Conservation (phyloP, 2,888 invertebrate species). For the Orthosia gracilis region DNA sequence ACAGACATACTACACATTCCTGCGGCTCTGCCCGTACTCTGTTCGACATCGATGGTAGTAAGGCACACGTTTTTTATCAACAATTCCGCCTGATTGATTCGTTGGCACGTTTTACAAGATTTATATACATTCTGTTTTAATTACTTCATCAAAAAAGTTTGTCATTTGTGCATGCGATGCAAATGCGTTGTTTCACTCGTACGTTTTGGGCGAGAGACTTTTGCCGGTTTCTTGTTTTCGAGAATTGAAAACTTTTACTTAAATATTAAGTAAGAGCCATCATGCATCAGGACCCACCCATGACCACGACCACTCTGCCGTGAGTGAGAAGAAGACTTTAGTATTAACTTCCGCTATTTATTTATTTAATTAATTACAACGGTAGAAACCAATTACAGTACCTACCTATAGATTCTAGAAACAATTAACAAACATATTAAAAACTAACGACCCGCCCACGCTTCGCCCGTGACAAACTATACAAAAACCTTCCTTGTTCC, state of each 20-base stretch:
- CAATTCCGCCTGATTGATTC: conserved; percentile 77
- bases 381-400: no score
- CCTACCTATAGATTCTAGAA: no score
- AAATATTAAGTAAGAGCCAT: no score
- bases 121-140: conserved; percentile 51
- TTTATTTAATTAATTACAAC: no score
- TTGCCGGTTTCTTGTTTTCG: neutral
- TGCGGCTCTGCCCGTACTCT: conserved; percentile 17
- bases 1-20: conserved; percentile 45
- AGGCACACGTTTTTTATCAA: conserved; percentile 78
- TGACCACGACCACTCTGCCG: no score
- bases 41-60: conserved; percentile 65
- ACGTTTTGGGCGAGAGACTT: neutral
- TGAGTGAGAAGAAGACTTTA: no score
- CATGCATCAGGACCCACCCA: no score
- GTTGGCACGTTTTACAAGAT: conserved; percentile 65
- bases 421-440: no score
- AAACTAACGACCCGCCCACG: no score
- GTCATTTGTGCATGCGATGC: conserved; percentile 8
- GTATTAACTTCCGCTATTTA: neutral
- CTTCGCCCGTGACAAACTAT: no score
- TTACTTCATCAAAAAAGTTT: conserved; percentile 51
- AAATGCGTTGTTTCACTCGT: conserved; percentile 20
- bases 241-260: neutral
- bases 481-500: no score